Base-by-base conservation (phyloP, 2,113 vertebrate species). In the Albula glossodonta region DNA sequence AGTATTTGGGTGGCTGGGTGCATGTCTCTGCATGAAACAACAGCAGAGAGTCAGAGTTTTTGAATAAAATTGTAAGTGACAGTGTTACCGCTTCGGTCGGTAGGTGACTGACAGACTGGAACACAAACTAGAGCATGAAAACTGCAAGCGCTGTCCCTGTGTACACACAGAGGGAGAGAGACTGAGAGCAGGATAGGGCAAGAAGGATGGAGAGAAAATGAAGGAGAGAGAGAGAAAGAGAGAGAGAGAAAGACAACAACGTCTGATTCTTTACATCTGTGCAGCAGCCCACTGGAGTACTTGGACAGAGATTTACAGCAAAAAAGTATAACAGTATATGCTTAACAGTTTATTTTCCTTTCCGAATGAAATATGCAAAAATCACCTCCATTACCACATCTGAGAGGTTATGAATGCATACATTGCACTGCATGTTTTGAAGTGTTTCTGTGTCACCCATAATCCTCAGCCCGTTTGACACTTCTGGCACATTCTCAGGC, bases 11-110 rank as follows among this genome's bases (percentile, higher is more conserved):
- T 60, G 86, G 66, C 53, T 56, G 60, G 74, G 81, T 80, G 51
- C 63, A 41, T 78, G 53, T 31, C 31, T 41, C 31, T 41, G 31
- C 48, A 53, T 91, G 92, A 92, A 74, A 53, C n/a, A 56, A 57
- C 66, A 74, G 60, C 79, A 41, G 31, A 49, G 63, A 41, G n/a
- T 74, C 53, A 11, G 50, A 74, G 85, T 74, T 6, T 86, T 70
- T 56, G 49, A 78, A n/a, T 51, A 9, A 48, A 15, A 56, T 52
- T 84, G 70, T 78, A 31, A 78, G 66, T 41, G 83, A 51, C 70
- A 56, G 51, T 78, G 11, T 56, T 78, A 53, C 78, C 66, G 63
- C 63, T 74, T 22, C 22, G 57, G 51, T n/a, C 78, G 41, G 25
- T 31, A 25, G 17, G 25, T 52, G 51, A 78, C 83, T 49, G 83